Conservation (phyloP, 2,888 invertebrate genomes). For the Diaphora mendica region DNA sequence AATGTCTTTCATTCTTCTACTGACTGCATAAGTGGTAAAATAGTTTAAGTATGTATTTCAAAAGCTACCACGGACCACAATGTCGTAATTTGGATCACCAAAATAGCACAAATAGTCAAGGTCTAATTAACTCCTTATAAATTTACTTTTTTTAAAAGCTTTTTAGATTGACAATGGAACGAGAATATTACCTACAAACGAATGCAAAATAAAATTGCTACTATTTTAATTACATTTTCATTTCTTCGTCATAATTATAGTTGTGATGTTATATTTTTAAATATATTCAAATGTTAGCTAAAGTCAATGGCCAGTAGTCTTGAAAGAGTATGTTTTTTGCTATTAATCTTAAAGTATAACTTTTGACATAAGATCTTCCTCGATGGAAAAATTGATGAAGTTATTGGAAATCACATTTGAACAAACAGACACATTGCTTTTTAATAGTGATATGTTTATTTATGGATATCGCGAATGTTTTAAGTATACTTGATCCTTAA, state of each 20-base stretch:
- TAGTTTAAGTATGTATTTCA: background rate
- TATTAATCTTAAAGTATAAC: background rate
- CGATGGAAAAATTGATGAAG: background rate
- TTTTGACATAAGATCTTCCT: background rate
- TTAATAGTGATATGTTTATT: conserved; percentile 42
- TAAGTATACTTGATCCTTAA: conserved; percentile 63
- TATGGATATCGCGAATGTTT: conserved; percentile 49
- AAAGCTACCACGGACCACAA: background rate
- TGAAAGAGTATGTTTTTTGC: background rate
- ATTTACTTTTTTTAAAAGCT: background rate
- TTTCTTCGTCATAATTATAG: background rate
- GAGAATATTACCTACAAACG: background rate
- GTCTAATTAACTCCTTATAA: background rate
- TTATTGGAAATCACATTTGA: conserved; percentile 42
- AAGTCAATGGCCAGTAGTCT: background rate
- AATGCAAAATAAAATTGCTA: background rate
- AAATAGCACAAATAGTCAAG: background rate
- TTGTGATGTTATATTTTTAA: background rate
- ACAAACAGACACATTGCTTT: conserved; percentile 51
- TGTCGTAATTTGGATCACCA: background rate
- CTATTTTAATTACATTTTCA: background rate
- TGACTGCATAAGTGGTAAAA: background rate
- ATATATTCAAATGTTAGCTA: background rate
- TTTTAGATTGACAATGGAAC: background rate
- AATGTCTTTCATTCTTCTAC: background rate